phyloP scores from a whole-genome alignment of 2,113 vertebrate species.

The Rhinopithecus roxellana region DNA sequence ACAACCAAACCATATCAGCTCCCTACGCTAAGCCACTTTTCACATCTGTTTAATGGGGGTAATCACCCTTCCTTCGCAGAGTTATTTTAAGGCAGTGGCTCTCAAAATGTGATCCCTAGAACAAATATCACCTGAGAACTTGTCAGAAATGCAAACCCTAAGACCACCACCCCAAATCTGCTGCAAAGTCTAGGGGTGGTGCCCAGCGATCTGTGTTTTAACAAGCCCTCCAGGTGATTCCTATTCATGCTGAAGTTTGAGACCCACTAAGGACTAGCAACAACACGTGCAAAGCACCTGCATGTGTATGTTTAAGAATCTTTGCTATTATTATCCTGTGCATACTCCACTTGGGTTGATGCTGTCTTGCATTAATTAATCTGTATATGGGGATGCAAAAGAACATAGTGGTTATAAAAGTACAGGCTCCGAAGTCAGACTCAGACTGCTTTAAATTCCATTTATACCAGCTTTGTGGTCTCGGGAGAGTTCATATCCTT shows the following conservation, averaged over 20 bases:
- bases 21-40: neutral
- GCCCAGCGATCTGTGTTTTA: too few species aligned
- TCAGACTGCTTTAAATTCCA: neutral
- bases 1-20: too few species aligned
- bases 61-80: neutral
- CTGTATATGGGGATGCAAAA: neutral
- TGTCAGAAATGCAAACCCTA: neutral
- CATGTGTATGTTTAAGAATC: neutral
- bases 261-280: neutral
- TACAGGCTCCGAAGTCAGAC: neutral
- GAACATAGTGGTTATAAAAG: neutral
- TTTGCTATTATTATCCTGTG: neutral
- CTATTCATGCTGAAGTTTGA: neutral
- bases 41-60: neutral
- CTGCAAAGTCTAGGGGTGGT: neutral
- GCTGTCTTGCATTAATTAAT: neutral
- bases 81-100: neutral
- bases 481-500: neutral
- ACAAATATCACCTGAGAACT: neutral
- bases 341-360: neutral
- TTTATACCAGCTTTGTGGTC: neutral
- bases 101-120: neutral
- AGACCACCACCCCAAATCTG: neutral
- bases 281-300: neutral
- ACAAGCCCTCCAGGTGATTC: neutral